Conservation (phyloP, 2,113 vertebrate species). For the Strigops habroptila region DNA sequence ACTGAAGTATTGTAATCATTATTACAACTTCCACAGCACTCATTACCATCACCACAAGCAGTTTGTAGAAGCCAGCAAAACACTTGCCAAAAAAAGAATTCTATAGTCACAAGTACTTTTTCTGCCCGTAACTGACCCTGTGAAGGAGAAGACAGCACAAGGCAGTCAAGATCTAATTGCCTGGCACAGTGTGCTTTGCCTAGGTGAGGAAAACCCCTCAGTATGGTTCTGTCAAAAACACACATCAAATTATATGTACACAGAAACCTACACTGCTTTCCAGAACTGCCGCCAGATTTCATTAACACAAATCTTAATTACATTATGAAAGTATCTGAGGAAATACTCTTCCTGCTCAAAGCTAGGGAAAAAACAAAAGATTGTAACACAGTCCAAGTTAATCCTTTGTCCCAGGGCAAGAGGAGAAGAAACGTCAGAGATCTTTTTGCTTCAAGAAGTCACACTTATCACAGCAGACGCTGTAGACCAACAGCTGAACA, state of each 20-base stretch:
- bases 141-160: neutral
- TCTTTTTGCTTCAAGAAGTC: neutral
- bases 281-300: neutral
- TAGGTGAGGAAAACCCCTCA: neutral
- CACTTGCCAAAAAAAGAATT: neutral
- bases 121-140: neutral
- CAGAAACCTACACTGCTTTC: neutral
- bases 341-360: neutral
- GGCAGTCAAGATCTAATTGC: neutral
- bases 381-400: neutral
- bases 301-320: neutral
- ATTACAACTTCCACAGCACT: neutral
- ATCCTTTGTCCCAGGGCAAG: neutral
- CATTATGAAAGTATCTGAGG: neutral
- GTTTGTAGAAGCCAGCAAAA: neutral
- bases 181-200: neutral
- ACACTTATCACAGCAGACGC: rapidly evolving
- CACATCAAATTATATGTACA: neutral
- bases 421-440: rapidly evolving
- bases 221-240: neutral
- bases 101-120: neutral
- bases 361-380: neutral
- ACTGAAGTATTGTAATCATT: neutral
- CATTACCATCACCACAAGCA: neutral
- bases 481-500: neutral